These are phyloP conservation scores for Leptinotarsa rubiginosa DNA, from an alignment of 2,888 invertebrate species.

Conservation along the genomic window DNA sequence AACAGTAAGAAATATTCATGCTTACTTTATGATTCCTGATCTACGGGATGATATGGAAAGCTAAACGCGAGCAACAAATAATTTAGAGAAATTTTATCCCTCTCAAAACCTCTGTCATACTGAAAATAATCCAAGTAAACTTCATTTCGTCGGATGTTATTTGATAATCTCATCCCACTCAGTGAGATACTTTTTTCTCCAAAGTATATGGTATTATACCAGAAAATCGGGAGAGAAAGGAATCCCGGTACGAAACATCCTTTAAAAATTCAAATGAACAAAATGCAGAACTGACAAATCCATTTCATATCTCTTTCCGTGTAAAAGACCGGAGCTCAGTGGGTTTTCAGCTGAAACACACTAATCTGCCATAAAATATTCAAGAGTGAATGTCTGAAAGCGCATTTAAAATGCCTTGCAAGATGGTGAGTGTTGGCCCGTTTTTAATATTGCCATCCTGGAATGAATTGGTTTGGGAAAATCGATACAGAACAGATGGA, in stretches of 20 bases:
- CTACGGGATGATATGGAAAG: too few relatives aligned
- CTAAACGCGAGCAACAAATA: too few relatives aligned
- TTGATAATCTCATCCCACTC: too few relatives aligned
- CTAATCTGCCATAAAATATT: constrained; percentile 52
- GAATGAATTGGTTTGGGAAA: constrained; percentile 1
- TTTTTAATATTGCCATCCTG: constrained; percentile 31
- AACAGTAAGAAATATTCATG: too few relatives aligned
- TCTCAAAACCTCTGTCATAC: too few relatives aligned
- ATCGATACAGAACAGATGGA: constrained; percentile 17
- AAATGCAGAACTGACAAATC: constrained; percentile 21
- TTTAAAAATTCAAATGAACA: constrained; percentile 25
- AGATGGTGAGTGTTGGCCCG: constrained; percentile 31
- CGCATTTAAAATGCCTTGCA: constrained; percentile 41
- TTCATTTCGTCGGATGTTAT: too few relatives aligned
- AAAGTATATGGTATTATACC: background rate
- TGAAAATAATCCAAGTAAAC: too few relatives aligned
- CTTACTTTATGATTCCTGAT: too few relatives aligned
- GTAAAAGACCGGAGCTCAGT: constrained; percentile 16
- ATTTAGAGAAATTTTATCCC: too few relatives aligned
- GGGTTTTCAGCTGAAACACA: constrained; percentile 40
- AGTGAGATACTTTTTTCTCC: background rate
- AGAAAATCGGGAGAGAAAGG: background rate
- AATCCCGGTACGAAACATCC: background rate
- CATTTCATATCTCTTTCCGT: constrained; percentile 31
- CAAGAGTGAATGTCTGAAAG: constrained; percentile 41